A percentile compares a stretch with the other conserved stretches of the same genome.
Evolutionary conservation across 2,113 vertebrate genomes (phyloP).

Genomic region (Atractosteus spatula): DNA sequence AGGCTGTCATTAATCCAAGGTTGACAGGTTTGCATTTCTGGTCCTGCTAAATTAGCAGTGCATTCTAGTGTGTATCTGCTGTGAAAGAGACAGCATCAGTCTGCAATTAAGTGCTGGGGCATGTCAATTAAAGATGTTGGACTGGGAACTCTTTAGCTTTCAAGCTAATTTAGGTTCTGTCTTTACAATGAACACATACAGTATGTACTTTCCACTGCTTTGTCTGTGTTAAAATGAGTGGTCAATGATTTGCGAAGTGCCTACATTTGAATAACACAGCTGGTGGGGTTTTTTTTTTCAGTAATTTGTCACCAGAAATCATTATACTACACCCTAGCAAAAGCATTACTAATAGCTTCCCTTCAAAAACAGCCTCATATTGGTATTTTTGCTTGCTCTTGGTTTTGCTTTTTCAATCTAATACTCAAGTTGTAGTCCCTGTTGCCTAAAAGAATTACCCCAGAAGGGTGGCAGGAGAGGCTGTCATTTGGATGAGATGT

Average conservation of each 20-base stretch:
- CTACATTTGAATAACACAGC: too few species aligned
- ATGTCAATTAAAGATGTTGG: slow-evolving; percentile 5
- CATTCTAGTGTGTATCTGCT: slow-evolving; percentile 32
- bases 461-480: too few species aligned
- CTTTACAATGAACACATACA: too few species aligned
- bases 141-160: background rate
- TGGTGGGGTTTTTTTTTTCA: background rate
- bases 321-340: background rate
- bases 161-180: background rate
- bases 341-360: too few species aligned
- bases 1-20: slow-evolving; percentile 49
- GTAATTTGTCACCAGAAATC: background rate
- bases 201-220: background rate
- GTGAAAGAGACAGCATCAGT: slow-evolving; percentile 12
- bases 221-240: background rate
- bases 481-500: too few species aligned
- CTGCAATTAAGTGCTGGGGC: slow-evolving; percentile 15
- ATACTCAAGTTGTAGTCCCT: too few species aligned
- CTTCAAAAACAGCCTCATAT: too few species aligned
- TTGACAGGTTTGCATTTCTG: slow-evolving; percentile 38
- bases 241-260: background rate
- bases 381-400: too few species aligned
- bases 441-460: too few species aligned
- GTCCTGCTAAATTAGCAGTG: slow-evolving; percentile 33
- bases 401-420: too few species aligned